Evolutionary conservation across 2,888 invertebrate species (phyloP), one percentile per base, ranked within the genome.

Genomic region (Acleris holmiana): DNA sequence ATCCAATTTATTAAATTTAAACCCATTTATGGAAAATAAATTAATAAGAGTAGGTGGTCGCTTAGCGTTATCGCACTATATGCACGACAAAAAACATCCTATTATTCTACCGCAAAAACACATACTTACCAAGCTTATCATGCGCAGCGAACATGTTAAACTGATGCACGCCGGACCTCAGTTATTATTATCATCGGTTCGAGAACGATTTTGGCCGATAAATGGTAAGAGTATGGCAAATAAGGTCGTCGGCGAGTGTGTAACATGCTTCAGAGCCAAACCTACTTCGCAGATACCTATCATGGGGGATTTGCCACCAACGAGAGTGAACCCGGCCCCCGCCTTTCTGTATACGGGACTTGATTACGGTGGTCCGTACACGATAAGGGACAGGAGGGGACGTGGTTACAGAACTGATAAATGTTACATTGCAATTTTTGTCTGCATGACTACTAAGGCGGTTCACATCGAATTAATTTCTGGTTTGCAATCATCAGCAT

Each of bases 371-470:
- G 47, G 47, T 19, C 47, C 47, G 19, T 47, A 8, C 13, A 17
- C 19, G 8, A 47, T 47, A 47, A 47, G 47, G 47, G 47, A 47
- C 47, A 19, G 19, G 19, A 47, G 47, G 19, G 47, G 47, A 47
- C 47, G 47, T 19, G 47, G 47, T 5, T 47, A 47, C 19, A 47
- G 19, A 47, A 47, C 47, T 13, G 8, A 8, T 19, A 47, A 47
- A 47, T 47, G 47, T 19, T 47, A 47, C 10, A 10, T 47, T 18
- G 47, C 18, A 5, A 47, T 47, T 8, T 47, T 47, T 47, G 47
- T 47, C 8, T 47, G 47, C 10, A 19, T 19, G 19, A 19, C 19
- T 2, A 47, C 47, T 3, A 47, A 19, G 47, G 47, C 47, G 2
- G 19, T 47, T 47, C 47, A 47, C 4, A 19, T 47, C 7, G 47